Evolutionary conservation across 2,888 invertebrate species (phyloP).

Genomic region (Aplocera efformata): DNA sequence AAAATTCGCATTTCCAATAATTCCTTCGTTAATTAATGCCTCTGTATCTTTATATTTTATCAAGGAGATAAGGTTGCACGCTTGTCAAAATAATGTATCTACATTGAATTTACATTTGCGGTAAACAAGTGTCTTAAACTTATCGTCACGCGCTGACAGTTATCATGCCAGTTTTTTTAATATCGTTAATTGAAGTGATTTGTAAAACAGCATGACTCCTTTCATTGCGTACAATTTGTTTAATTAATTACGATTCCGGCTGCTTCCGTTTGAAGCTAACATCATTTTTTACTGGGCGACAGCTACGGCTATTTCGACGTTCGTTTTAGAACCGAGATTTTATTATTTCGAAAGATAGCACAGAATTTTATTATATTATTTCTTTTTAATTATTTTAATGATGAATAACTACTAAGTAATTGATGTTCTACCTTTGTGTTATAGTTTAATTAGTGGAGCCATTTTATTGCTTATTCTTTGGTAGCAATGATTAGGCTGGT

Average conservation of each 20-base stretch:
- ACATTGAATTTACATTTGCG: slow-evolving; percentile 28
- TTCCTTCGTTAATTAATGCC: neutral
- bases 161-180: slow-evolving; percentile 77
- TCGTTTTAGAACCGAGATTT: slow-evolving; percentile 1
- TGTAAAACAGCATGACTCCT: slow-evolving; percentile 80
- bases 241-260: slow-evolving; percentile 77
- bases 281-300: slow-evolving; percentile 64
- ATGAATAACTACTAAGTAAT: no score
- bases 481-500: no score
- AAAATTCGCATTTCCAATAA: no score
- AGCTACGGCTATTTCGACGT: slow-evolving; percentile 41
- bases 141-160: slow-evolving; percentile 61
- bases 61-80: slow-evolving; percentile 66
- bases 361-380: no score
- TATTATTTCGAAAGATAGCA: no score
- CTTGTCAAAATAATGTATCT: slow-evolving; percentile 56
- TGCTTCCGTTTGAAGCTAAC: slow-evolving; percentile 73
- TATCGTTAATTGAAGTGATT: slow-evolving; percentile 80
- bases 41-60: slow-evolving; percentile 36
- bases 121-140: slow-evolving; percentile 40
- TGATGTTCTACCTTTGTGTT: no score
- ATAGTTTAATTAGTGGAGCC: no score
- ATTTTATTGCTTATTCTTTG: no score
- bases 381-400: no score
- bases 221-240: slow-evolving; percentile 78